A percentile compares a stretch with the other conserved stretches of the same genome.
phyloP scores from a whole-genome alignment of 2,888 invertebrate species.

The Gisinianus flammeolus region DNA sequence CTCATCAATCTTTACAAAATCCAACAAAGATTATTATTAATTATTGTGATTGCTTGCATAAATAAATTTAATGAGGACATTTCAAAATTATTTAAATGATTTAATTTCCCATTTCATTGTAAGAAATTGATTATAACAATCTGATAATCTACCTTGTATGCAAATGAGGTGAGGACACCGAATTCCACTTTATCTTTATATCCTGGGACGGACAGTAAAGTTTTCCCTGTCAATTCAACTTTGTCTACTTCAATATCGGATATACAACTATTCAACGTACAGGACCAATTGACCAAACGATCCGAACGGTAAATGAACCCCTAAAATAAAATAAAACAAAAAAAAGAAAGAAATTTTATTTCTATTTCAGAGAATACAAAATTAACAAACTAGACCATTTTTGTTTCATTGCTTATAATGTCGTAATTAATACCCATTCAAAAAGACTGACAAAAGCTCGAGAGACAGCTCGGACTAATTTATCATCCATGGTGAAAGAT shows the following conservation, averaged over 20 bases:
- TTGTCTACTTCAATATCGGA: conserved; percentile 99
- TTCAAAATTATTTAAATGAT: not conserved
- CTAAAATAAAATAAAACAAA: conserved; percentile 59
- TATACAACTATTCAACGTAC: conserved; percentile 93
- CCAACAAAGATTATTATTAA: not conserved
- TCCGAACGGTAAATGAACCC: conserved; percentile 92
- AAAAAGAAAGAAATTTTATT: not conserved
- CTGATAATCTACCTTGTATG: conserved; percentile 84
- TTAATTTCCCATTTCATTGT: no score
- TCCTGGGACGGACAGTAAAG: conserved; percentile 86
- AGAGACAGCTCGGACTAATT: conserved; percentile 83
- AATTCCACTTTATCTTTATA: conserved; percentile 90
- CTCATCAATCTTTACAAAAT: conserved; percentile 59
- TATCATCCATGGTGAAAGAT: conserved; percentile 96
- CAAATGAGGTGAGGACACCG: conserved; percentile 89
- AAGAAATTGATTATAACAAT: no score
- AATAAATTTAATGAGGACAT: not conserved
- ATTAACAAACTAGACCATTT: no score
- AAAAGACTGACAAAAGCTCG: conserved; percentile 93
- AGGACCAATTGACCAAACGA: conserved; percentile 98
- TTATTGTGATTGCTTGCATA: not conserved
- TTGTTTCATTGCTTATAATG: no score
- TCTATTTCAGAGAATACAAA: no score
- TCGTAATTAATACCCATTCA: conserved; percentile 64
- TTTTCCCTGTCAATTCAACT: conserved; percentile 82